Percentiles rank a stretch among this genome's conserved stretches.
Evolutionary conservation across 2,888 invertebrate genomes (phyloP).

Genomic region (Anarsia innoxiella): DNA sequence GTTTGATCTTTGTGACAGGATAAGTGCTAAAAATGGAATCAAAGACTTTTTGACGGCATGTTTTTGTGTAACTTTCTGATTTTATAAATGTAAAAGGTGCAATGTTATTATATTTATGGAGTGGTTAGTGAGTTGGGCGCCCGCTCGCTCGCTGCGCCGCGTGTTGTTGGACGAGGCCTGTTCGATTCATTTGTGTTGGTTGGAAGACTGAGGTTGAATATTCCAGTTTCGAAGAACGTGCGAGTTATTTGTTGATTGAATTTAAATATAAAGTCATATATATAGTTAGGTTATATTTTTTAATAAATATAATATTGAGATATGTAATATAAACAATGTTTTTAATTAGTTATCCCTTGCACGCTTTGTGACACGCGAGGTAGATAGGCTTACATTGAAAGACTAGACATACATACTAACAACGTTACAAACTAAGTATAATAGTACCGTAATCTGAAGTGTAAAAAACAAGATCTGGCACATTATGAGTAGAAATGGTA

Average conservation of each 20-base stretch:
- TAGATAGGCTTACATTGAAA: conserved; percentile 1
- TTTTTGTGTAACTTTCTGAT: conserved; percentile 57
- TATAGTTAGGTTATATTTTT: conserved; percentile 76
- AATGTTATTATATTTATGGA: conserved; percentile 53
- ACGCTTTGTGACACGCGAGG: no score
- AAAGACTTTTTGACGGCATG: conserved; percentile 46
- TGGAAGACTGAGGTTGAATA: conserved; percentile 73
- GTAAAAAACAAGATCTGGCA: background rate
- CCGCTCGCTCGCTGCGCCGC: conserved; percentile 44
- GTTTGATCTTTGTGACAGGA: conserved; percentile 27
- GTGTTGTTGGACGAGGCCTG: conserved; percentile 46
- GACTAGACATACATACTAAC: background rate
- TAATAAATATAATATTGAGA: conserved; percentile 76
- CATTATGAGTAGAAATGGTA: background rate
- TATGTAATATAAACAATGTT: conserved; percentile 63
- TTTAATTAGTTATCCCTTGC: no score
- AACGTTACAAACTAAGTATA: background rate
- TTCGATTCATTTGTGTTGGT: conserved; percentile 56
- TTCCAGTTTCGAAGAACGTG: conserved; percentile 71
- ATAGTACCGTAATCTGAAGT: background rate
- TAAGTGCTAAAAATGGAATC: conserved; percentile 32
- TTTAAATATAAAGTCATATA: conserved; percentile 75
- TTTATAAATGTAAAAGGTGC: conserved; percentile 51
- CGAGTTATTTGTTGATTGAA: conserved; percentile 74
- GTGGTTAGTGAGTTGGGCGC: conserved; percentile 21